Evolutionary conservation across 2,888 invertebrate species (phyloP).

Genomic region (Idaea biselata): DNA sequence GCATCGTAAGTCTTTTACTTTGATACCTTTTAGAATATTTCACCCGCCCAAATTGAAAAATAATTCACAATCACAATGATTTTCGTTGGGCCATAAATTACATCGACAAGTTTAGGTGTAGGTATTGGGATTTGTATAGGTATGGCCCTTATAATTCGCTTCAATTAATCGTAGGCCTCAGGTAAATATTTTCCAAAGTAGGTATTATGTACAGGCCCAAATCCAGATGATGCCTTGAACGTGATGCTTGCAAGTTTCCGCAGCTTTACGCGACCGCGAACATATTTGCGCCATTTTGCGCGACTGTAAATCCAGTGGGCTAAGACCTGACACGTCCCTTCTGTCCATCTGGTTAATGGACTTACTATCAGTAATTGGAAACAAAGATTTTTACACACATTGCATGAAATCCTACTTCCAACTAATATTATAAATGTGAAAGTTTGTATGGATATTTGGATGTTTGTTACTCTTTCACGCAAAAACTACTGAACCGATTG

Average conservation of each 20-base stretch:
- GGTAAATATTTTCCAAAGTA: slow-evolving; percentile 7
- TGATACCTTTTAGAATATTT: background rate
- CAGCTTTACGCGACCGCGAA: slow-evolving; percentile 14
- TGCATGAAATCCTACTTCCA: too few species aligned
- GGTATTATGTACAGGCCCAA: slow-evolving; percentile 2
- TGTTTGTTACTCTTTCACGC: too few species aligned
- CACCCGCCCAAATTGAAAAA: background rate
- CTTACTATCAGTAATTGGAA: background rate
- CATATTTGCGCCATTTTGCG: slow-evolving; percentile 13
- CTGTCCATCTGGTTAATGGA: slow-evolving; percentile 8
- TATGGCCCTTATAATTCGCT: background rate
- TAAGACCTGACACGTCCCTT: slow-evolving; percentile 16
- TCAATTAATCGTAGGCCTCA: slow-evolving; percentile 14
- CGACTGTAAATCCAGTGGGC: slow-evolving; percentile 7
- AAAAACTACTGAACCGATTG: too few species aligned
- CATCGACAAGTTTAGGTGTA: background rate
- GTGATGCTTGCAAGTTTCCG: slow-evolving; percentile 20
- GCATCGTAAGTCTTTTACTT: background rate
- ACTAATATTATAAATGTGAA: too few species aligned
- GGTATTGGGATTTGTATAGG: background rate
- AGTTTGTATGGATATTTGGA: too few species aligned
- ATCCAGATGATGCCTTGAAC: slow-evolving; percentile 10
- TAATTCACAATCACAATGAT: background rate
- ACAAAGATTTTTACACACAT: too few species aligned
- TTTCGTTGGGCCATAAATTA: background rate